Evolutionary conservation across 2,888 invertebrate species (phyloP).

Genomic region (Polydrusus tereticollis): DNA sequence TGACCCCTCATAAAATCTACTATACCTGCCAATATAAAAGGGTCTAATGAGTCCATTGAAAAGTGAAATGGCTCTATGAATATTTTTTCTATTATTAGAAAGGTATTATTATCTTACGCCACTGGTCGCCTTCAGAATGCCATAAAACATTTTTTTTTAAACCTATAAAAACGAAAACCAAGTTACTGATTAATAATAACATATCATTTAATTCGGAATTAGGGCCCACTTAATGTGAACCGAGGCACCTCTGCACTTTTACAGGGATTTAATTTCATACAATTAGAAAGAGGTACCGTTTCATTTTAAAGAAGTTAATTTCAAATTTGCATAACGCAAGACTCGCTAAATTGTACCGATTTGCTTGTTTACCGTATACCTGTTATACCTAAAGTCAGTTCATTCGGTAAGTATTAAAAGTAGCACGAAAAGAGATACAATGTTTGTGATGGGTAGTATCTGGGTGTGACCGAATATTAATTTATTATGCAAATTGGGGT

Average conservation of each 20-base stretch:
- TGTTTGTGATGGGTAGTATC: not conserved
- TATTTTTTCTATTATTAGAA: too few species aligned
- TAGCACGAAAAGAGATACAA: not conserved
- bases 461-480: too few species aligned
- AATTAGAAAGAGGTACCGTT: constrained; percentile 11
- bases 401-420: not conserved
- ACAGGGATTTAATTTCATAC: constrained; percentile 10
- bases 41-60: too few species aligned
- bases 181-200: not conserved
- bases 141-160: not conserved
- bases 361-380: not conserved
- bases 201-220: constrained; percentile 1
- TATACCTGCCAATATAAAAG: too few species aligned
- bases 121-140: not conserved
- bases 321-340: not conserved
- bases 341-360: constrained; percentile 2
- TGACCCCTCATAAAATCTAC: too few species aligned
- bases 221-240: not conserved
- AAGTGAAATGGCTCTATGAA: too few species aligned
- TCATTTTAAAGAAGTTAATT: constrained; percentile 14
- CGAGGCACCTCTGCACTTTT: constrained; percentile 11
- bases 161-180: not conserved
- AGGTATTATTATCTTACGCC: too few species aligned
- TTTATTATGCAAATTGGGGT: too few species aligned
- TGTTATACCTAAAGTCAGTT: not conserved